These are phyloP conservation scores for Peromyscus maniculatus DNA, from an alignment of 2,113 vertebrate genomes.

Conservation along the genomic window DNA sequence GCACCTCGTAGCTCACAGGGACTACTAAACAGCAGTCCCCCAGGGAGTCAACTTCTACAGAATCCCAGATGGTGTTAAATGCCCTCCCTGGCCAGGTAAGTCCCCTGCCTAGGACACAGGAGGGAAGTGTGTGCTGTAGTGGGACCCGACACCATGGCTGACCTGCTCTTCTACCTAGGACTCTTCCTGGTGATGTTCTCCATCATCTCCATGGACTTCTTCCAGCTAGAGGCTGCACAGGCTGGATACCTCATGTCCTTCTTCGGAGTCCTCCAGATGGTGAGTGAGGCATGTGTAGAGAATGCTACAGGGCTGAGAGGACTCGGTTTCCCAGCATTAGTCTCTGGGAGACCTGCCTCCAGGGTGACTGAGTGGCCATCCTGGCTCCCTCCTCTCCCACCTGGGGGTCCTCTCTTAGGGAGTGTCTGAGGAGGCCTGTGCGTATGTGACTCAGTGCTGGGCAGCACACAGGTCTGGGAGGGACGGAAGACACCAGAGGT, in stretches of 20 bases:
- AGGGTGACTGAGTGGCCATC: background rate
- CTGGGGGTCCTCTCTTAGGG: background rate
- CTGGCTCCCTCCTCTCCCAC: background rate
- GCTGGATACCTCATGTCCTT: slow-evolving; percentile 95
- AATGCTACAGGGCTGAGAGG: too few species aligned
- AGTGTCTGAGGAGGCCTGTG: background rate
- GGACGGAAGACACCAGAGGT: background rate
- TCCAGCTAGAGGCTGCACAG: slow-evolving; percentile 91
- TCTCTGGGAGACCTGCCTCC: background rate
- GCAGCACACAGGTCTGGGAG: background rate
- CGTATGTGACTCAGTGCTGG: background rate
- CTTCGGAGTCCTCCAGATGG: slow-evolving; percentile 94
- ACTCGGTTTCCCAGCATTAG: background rate
- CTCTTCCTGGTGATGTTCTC: slow-evolving; percentile 97
- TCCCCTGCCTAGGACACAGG: background rate
- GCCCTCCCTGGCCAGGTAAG: background rate
- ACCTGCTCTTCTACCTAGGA: slow-evolving; percentile 81
- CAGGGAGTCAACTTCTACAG: fast-evolving
- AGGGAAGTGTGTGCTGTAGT: background rate
- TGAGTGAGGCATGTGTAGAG: slow-evolving; percentile 76
- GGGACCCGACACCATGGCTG: fast-evolving
- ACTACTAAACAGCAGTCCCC: background rate
- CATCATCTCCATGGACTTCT: slow-evolving; percentile 94
- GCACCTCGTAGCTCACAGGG: background rate
- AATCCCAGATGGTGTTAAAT: too few species aligned